These are phyloP conservation scores for cattle (Bos taurus) DNA, from an alignment of 2,113 vertebrate genomes.

Conservation along the genomic window DNA sequence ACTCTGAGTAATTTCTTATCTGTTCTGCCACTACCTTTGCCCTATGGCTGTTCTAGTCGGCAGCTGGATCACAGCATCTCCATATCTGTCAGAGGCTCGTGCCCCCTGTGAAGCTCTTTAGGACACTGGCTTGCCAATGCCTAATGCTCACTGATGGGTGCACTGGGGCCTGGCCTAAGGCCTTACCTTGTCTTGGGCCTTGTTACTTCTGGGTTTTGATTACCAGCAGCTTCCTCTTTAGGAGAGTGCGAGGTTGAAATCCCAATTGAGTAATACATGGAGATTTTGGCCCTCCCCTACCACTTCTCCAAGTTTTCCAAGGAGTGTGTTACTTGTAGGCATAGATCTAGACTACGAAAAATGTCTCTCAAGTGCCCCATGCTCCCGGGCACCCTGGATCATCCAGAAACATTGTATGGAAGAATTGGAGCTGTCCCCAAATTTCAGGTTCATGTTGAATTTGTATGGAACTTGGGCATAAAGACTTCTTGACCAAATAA, in stretches of 20 bases:
- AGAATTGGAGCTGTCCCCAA: neutral
- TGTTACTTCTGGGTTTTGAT: neutral
- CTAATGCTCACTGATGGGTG: neutral
- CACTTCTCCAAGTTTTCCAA: conserved; percentile 15
- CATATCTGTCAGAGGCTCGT: neutral
- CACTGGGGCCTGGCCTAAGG: neutral
- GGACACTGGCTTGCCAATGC: neutral
- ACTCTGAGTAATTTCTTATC: neutral
- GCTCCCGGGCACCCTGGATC: neutral
- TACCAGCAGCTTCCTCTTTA: neutral
- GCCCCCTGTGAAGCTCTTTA: neutral
- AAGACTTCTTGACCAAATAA: conserved; percentile 12
- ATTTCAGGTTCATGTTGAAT: conserved; percentile 19
- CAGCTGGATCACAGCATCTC: neutral
- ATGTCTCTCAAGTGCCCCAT: neutral
- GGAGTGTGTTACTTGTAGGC: neutral
- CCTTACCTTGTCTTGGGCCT: neutral
- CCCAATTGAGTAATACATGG: neutral
- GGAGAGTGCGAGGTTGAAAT: neutral
- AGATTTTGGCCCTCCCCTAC: neutral
- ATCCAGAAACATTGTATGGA: neutral
- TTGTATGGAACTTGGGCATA: neutral
- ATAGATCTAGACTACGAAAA: neutral
- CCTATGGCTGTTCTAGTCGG: neutral
- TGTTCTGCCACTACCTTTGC: neutral